Evolutionary conservation across 2,113 vertebrate genomes (phyloP).

Genomic region (Hylia prasina): DNA sequence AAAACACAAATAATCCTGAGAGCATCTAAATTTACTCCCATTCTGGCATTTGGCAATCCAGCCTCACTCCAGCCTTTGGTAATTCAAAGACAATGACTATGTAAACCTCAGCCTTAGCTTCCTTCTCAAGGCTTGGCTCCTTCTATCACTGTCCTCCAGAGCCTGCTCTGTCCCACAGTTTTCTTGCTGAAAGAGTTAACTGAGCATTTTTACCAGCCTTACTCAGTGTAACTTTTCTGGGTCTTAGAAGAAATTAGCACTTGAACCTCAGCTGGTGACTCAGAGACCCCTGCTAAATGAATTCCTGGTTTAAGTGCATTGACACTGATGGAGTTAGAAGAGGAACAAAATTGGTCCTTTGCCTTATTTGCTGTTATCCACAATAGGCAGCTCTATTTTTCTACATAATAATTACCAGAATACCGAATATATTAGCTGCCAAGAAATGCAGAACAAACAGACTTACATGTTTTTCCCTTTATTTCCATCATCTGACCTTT

Average conservation of each 20-base stretch:
- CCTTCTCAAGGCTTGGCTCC: neutral
- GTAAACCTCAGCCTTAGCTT: slow-evolving; percentile 2
- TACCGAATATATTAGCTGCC: slow-evolving; percentile 18
- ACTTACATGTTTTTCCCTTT: slow-evolving; percentile 49
- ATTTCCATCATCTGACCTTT: slow-evolving; percentile 64
- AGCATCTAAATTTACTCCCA: neutral
- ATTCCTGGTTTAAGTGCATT: neutral
- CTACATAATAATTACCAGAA: slow-evolving; percentile 56
- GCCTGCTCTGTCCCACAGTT: neutral
- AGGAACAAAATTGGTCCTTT: neutral
- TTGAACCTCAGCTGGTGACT: neutral
- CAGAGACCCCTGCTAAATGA: neutral
- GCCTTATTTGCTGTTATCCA: slow-evolving; percentile 17
- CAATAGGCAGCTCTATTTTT: slow-evolving; percentile 46
- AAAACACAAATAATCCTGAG: neutral
- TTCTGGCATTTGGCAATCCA: neutral
- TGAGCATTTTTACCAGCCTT: neutral
- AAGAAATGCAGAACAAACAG: slow-evolving; percentile 55
- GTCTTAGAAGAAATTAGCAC: neutral
- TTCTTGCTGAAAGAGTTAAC: neutral
- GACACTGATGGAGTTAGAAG: neutral
- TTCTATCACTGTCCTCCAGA: neutral
- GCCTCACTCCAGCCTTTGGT: neutral
- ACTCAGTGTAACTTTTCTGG: neutral
- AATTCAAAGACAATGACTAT: neutral